Evolutionary conservation across 2,113 vertebrate genomes (phyloP).

Genomic region (Erythrocercus mccallii): DNA sequence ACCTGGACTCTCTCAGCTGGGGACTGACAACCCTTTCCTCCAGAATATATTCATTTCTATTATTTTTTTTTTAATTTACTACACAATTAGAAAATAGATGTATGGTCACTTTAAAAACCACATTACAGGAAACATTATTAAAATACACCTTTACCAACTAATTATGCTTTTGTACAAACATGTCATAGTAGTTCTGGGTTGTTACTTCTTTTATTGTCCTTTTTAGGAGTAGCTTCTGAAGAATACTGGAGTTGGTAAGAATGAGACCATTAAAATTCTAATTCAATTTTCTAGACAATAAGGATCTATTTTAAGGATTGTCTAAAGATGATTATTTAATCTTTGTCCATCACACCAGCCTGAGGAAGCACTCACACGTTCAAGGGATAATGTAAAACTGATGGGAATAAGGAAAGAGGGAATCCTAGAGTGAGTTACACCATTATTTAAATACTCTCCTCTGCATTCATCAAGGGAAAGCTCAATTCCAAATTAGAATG

Average conservation of each 20-base stretch:
- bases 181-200: not conserved
- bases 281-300: not conserved
- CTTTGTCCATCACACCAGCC: not conserved
- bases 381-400: not conserved
- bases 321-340: not conserved
- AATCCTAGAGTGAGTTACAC: not conserved
- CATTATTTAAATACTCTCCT: constrained; percentile 39
- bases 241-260: not conserved
- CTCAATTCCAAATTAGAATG: constrained; percentile 30
- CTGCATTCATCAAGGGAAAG: constrained; percentile 31
- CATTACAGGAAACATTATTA: not conserved
- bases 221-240: not conserved
- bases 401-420: not conserved
- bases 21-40: not conserved
- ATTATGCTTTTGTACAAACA: not conserved
- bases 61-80: not conserved
- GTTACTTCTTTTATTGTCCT: not conserved
- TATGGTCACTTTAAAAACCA: not conserved
- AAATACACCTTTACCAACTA: not conserved
- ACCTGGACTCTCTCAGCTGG: not conserved
- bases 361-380: not conserved
- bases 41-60: not conserved
- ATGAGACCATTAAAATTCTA: not conserved
- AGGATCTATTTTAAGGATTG: not conserved
- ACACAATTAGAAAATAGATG: not conserved